Evolutionary conservation across 2,797 vertebrate genomes (phyloP).

Genomic region (Helostoma temminkii): DNA sequence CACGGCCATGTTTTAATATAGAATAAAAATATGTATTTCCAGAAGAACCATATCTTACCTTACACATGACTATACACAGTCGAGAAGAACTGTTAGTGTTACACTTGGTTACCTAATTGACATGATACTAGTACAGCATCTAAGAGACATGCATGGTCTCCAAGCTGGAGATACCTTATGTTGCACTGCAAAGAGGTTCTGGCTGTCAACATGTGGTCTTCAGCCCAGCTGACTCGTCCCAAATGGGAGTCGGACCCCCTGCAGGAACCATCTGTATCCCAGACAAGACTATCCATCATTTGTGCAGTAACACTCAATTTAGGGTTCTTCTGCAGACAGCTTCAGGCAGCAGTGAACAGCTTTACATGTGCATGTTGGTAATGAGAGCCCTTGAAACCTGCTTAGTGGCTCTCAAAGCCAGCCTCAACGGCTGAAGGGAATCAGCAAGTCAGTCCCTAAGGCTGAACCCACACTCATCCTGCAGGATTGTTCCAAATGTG

Average conservation of each 20-base stretch:
- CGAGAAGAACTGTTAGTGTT: conserved; percentile 52
- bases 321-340: conserved; percentile 69
- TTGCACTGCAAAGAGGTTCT: conserved; percentile 58
- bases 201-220: conserved; percentile 76
- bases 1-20: neutral
- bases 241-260: conserved; percentile 67
- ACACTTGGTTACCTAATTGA: conserved; percentile 67
- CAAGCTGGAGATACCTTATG: conserved; percentile 55
- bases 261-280: conserved; percentile 80
- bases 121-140: conserved; percentile 45
- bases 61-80: conserved; percentile 31
- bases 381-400: conserved; percentile 79
- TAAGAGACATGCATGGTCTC: conserved; percentile 42
- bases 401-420: conserved; percentile 68
- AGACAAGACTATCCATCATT: conserved; percentile 81
- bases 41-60: conserved; percentile 9
- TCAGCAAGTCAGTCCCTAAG: conserved; percentile 72
- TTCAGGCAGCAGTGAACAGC: conserved; percentile 68
- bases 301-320: conserved; percentile 70
- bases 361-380: conserved; percentile 76
- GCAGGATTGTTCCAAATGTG: conserved; percentile 47
- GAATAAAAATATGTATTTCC: conserved; percentile 11
- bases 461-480: conserved; percentile 56
- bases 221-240: conserved; percentile 70
- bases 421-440: conserved; percentile 69